Evolutionary conservation across 2,797 vertebrate species (phyloP).

Genomic region (Dendrocincla tyrannina): DNA sequence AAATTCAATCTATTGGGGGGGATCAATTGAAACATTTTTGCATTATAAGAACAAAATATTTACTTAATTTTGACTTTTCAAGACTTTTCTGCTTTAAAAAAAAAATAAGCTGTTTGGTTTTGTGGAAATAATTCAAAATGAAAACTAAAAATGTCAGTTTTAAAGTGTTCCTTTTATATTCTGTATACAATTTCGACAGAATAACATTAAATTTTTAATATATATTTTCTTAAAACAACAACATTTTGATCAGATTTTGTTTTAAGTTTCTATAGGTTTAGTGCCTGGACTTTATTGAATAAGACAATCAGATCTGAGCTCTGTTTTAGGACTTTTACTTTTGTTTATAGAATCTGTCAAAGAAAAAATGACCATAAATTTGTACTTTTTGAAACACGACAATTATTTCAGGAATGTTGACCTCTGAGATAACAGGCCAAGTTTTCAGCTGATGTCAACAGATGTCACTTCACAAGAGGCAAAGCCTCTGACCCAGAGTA

Average conservation of each 20-base stretch:
- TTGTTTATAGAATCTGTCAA: not conserved
- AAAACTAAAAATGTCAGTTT: not conserved
- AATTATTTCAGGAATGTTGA: not conserved
- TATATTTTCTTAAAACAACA: not conserved
- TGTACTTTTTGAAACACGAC: not conserved
- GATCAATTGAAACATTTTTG: not conserved
- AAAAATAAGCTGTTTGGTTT: rapidly evolving
- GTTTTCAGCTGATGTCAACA: not conserved
- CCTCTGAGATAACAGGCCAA: not conserved
- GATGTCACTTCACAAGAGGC: not conserved
- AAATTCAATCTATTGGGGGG: not conserved
- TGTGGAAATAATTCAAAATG: not conserved
- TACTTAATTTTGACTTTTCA: not conserved
- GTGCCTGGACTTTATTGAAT: not conserved
- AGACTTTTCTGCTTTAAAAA: not conserved
- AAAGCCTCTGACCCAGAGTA: not conserved
- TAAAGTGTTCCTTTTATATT: not conserved
- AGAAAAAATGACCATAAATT: not conserved
- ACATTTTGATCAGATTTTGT: not conserved
- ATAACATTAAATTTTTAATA: not conserved
- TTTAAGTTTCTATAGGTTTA: not conserved
- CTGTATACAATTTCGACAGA: not conserved
- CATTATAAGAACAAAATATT: not conserved
- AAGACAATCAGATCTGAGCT: not conserved
- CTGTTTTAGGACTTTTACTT: not conserved